Base-by-base conservation (phyloP, 2,113 vertebrate species). In the Typhlomys cinereus region DNA sequence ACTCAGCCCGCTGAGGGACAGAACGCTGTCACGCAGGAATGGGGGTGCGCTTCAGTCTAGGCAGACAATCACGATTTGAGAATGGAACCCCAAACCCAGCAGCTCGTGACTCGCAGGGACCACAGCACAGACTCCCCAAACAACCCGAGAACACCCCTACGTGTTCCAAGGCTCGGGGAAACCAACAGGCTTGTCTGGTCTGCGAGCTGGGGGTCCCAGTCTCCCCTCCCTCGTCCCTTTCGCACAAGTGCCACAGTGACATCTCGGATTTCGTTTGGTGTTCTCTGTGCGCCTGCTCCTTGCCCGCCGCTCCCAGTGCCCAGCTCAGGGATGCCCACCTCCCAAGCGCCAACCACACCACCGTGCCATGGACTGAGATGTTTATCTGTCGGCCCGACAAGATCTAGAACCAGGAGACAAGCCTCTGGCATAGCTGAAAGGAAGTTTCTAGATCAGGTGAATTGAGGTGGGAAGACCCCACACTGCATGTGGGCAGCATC, bases 11-110 rank as follows among this genome's bases (percentile, higher is more conserved):
- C 76, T 41, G 2, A n/a, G 85, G 85, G 79, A 78, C 85, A 85
- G 92, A 70, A 66, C 17, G 70, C 74, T 39, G 59, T 66, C 91
- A 88, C 70, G 31, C 59, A 41, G 76, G 88, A 83, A 80, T 21
- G 62, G 62, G 61, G 50, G 70, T 29, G 64, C 80, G 79, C 75
- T 79, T 83, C 12, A 48, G 70, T 79, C 82, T 94, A 57, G 82
- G 61, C 29, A 69, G 80, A 94, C 81, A 88, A 66, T 81, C 86
- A 57, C 83, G 59, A 44, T 83, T 91, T 93, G 88, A 95, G 93
- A 97, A 97, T 94, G 95, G 96, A 96, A 95, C 84, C 93, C 91
- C 86, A 90, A 88, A 94, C 90, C 93, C 81, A 85, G 89, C 46
- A 82, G 66, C 80, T 61, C 80, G 71, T 92, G 96, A 93, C 87